Evolutionary conservation across 23 tunicate genomes (phyloP).

Genomic region (Styela clava): DNA sequence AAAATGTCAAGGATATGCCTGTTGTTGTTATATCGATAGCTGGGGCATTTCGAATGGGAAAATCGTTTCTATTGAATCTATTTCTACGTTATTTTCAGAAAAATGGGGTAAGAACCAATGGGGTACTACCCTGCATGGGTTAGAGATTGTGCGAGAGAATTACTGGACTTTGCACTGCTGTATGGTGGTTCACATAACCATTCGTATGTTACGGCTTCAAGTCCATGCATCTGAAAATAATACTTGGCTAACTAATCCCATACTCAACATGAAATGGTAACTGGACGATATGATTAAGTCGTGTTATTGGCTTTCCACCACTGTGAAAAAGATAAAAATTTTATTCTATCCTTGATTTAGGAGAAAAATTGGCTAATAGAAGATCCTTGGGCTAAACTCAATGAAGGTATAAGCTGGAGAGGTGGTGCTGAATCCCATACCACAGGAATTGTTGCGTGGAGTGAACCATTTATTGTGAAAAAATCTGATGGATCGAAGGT

Average conservation of each 20-base stretch:
- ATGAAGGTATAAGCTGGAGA: not conserved
- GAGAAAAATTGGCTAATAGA: not conserved
- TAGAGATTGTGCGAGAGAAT: too few species aligned
- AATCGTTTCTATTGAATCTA: not conserved
- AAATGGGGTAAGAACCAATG: not conserved
- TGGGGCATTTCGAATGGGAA: not conserved
- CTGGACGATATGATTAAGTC: too few species aligned
- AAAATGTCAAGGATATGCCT: not conserved
- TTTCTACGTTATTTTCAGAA: not conserved
- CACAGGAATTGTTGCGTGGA: slow-evolving; percentile 3
- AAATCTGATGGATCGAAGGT: not conserved
- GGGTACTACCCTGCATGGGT: too few species aligned
- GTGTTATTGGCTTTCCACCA: too few species aligned
- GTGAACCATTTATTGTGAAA: slow-evolving; percentile 7
- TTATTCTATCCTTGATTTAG: too few species aligned
- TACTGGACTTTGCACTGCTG: too few species aligned
- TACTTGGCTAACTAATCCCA: too few species aligned
- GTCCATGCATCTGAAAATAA: too few species aligned
- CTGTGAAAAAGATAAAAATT: too few species aligned
- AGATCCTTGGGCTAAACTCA: not conserved
- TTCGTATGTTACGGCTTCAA: too few species aligned
- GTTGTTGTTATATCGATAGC: not conserved
- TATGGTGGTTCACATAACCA: too few species aligned
- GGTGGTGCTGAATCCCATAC: not conserved
- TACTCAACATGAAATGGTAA: too few species aligned